Base-by-base conservation (phyloP, 2,797 vertebrate genomes). In the Cyclopterus lumpus region DNA sequence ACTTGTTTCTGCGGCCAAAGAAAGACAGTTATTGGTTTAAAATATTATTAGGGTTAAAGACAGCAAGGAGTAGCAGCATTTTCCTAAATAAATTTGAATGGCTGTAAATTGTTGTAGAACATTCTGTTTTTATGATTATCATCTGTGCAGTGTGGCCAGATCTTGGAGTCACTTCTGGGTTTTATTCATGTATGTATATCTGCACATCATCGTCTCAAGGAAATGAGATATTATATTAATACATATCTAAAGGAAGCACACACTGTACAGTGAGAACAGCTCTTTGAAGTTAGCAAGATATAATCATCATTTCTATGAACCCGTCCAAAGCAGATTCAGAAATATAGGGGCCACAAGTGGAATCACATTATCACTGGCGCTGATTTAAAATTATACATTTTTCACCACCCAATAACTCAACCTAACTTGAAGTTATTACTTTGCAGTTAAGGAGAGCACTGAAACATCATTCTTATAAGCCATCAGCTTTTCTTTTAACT, bases 381-480 rank as follows among this genome's bases (percentile, higher is more conserved):
- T 14, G 38, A 53, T 11, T 24, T 4, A 60, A 34, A 34, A 24
- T 40, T 2, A 67, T n/a, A 38, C 5, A 36, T 22, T 20, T n/a
- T 79, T 46, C 10, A 49, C 44, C 38, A 34, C 5, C 3, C 12
- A 62, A 20, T 32, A n/a, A 20, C 12, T 75, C n/a, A 46, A 24
- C 18, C 1, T 18, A 26, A 9, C 54, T 46, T 42, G 15, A 24
- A 14, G 54, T 36, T 16, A 53, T 67, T 57, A 15, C 11, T 59
- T 68, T 70, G 6, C 28, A 59, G 62, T 75, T 69, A 73, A 22
- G 66, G 34, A 8, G 12, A 28, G 28, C 42, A 20, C 22, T 46
- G 22, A 58, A 4, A 0, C 12, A 49, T 57, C 5, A 61, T 15
- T 61, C 18, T 38, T 57, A 46, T 68, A 32, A 68, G 12, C 32